Evolutionary conservation across 2,888 invertebrate species (phyloP).

Genomic region (Xylota segnis): DNA sequence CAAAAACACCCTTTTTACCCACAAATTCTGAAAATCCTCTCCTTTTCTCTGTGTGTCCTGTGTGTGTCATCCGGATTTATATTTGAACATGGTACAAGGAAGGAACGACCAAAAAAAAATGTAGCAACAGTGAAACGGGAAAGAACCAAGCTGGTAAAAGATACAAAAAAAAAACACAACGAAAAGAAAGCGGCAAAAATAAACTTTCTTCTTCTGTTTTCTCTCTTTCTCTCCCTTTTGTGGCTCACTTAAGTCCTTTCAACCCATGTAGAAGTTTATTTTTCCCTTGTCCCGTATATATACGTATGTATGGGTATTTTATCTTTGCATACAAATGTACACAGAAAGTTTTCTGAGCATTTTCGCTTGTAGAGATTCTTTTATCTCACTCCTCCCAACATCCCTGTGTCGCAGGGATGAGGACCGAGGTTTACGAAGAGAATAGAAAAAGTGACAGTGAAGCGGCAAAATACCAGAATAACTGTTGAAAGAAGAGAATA

Average conservation of each 20-base stretch:
- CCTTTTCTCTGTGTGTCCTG: conserved; percentile 8
- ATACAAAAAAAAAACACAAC: conserved; percentile 26
- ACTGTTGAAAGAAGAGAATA: conserved; percentile 63
- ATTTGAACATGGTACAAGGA: conserved; percentile 43
- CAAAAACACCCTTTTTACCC: conserved; percentile 59
- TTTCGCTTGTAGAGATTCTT: conserved; percentile 33
- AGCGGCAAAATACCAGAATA: conserved; percentile 63
- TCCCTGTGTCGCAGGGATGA: conserved; percentile 3
- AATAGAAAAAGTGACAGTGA: conserved; percentile 50
- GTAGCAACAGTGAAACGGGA: conserved; percentile 21
- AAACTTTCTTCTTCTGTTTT: conserved; percentile 42
- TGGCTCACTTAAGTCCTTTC: conserved; percentile 24
- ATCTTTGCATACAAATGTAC: conserved; percentile 32
- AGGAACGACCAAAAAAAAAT: not conserved
- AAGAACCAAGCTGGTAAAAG: conserved; percentile 4
- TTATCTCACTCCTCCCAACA: not conserved
- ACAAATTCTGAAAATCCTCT: conserved; percentile 41
- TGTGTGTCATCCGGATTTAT: conserved; percentile 61
- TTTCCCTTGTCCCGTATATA: not conserved
- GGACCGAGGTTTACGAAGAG: not conserved
- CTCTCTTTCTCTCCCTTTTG: conserved; percentile 20
- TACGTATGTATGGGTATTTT: conserved; percentile 16
- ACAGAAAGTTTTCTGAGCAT: conserved; percentile 55
- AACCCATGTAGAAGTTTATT: conserved; percentile 52
- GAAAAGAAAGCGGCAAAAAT: conserved; percentile 30